phyloP scores from a whole-genome alignment of 2,797 vertebrate species.

The Hypotaenidia philippensis region DNA sequence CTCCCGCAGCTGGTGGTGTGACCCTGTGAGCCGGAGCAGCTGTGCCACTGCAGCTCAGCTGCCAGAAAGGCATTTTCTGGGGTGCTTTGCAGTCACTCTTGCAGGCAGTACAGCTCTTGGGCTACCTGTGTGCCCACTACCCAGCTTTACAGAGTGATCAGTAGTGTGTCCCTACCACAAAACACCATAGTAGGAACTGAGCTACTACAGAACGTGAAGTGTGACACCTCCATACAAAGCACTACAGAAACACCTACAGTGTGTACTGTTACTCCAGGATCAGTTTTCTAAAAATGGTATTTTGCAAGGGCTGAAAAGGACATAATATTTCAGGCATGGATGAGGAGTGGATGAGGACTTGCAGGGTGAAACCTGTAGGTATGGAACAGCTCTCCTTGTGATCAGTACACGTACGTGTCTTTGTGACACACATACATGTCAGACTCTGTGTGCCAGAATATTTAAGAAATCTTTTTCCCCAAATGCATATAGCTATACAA shows the following conservation, averaged over 20 bases:
- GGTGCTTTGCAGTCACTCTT: neutral
- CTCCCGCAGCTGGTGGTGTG: neutral
- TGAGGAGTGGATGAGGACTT: neutral
- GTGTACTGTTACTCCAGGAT: neutral
- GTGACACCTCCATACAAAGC: neutral
- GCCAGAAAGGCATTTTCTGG: neutral
- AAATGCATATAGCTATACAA: neutral
- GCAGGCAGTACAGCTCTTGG: neutral
- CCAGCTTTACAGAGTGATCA: neutral
- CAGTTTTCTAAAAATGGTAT: neutral
- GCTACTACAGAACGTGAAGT: neutral
- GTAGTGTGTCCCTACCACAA: neutral
- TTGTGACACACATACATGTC: neutral
- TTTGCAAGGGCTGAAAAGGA: neutral
- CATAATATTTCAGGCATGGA: neutral
- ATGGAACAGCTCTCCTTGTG: neutral
- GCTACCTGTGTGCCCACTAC: neutral
- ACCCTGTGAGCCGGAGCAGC: fast-evolving
- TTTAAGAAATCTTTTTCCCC: neutral
- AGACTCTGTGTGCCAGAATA: neutral
- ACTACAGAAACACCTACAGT: neutral
- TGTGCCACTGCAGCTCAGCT: neutral
- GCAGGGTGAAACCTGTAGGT: neutral
- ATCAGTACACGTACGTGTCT: neutral
- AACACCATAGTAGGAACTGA: neutral